Conservation (phyloP, 2,113 vertebrate genomes). For the Coracopsis vasa region DNA sequence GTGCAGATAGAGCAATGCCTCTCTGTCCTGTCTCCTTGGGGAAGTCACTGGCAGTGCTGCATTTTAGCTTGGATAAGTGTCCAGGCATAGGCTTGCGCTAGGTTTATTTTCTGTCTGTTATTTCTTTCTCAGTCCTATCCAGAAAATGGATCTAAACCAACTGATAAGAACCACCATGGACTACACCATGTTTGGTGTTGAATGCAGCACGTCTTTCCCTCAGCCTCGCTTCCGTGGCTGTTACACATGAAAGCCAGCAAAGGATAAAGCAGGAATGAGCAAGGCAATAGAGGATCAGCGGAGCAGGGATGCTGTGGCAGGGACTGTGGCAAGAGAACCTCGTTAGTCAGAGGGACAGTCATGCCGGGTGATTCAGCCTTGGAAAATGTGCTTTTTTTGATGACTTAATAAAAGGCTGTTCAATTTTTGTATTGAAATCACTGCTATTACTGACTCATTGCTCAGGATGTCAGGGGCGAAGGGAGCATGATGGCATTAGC, state of each 20-base stretch:
- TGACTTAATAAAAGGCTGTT: not conserved
- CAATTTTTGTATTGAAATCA: not conserved
- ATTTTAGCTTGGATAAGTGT: not conserved
- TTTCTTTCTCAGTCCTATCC: not conserved
- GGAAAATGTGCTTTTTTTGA: not conserved
- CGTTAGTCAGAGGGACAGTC: conserved; percentile 37
- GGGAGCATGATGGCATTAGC: not conserved
- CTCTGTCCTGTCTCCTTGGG: not conserved
- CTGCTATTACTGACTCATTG: not conserved
- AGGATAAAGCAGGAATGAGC: not conserved
- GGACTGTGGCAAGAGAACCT: not conserved
- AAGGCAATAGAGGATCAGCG: not conserved
- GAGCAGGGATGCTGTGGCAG: not conserved
- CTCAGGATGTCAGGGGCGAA: not conserved
- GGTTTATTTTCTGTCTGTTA: not conserved
- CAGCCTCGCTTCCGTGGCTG: rapidly evolving
- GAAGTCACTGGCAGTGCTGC: not conserved
- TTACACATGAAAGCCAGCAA: not conserved
- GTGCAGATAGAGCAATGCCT: not conserved
- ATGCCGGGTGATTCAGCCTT: conserved; percentile 5
- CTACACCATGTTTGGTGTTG: not conserved
- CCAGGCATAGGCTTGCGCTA: not conserved
- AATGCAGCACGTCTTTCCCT: not conserved
- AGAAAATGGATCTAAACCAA: not conserved
- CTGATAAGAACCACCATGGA: not conserved